Evolutionary conservation across 2,797 vertebrate species (phyloP), one percentile per base, ranked within the genome.

Genomic region (Galaxias olidus): DNA sequence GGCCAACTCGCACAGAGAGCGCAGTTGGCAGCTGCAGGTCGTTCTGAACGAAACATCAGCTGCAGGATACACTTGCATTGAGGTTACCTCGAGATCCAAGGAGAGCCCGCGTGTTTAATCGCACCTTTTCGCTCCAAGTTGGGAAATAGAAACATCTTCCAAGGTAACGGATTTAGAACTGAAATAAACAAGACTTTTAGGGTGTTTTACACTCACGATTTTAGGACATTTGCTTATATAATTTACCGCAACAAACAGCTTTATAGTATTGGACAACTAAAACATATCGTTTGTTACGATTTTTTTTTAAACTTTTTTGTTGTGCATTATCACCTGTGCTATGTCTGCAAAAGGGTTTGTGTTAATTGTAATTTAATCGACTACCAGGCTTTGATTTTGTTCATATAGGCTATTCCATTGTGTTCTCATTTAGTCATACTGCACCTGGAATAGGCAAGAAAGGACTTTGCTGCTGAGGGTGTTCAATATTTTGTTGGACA

Each of bases 21-120:
- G 85, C 91, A 88, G 89, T 90, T 63, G 70, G 83, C 75, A 76
- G 86, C 87, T 81, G 89, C 87, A 82, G 87, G 87, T 91, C 86
- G 75, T 41, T 58, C 72, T 78, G 84, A 86, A 80, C 72, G 85
- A 77, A 79, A 82, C 86, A 70, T 77, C 69, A 72, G 58, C 74
- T 56, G 77, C 14, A 78, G 80, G 78, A 83, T 77, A 80, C 76
- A 74, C 68, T 15, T 68, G 8, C n/a, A 54, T 15, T 64, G 55
- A 61, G 65, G 55, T 51, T 53, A 64, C 76, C 65, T 67, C 57
- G 58, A 78, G 13, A 59, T 56, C 50, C 61, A 56, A 70, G 63
- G 9, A 45, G 48, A 66, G 64, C 44, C 57, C 62, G 56, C 58
- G 65, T 61, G 64, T 52, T 53, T 64, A 66, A 43, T 61, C 61